Percentiles rank a stretch among this genome's conserved stretches.
These are phyloP conservation scores for Ophonus ardosiacus DNA, from an alignment of 2,888 invertebrate genomes.

Conservation along the genomic window DNA sequence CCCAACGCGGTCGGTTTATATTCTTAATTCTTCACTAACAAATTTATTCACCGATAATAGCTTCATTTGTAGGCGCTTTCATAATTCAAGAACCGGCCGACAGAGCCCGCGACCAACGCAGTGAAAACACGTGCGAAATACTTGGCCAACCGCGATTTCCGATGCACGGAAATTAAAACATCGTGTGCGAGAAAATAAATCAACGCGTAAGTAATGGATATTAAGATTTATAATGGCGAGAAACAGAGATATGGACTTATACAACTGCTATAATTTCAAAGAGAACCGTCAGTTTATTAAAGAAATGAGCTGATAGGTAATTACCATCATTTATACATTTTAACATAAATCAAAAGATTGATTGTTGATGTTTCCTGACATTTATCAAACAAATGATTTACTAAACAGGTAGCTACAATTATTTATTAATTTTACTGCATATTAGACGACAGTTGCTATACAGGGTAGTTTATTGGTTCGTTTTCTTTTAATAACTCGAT, in stretches of 20 bases:
- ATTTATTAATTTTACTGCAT: too few species aligned
- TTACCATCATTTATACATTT: neutral
- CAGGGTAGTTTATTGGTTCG: too few species aligned
- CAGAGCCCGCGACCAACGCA: neutral
- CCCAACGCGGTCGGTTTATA: slow-evolving; percentile 60
- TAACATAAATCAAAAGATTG: neutral
- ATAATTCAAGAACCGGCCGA: slow-evolving; percentile 45
- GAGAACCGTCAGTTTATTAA: neutral
- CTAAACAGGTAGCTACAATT: neutral
- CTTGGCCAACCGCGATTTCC: slow-evolving; percentile 3
- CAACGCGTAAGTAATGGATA: slow-evolving; percentile 9
- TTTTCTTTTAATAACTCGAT: too few species aligned
- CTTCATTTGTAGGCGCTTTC: slow-evolving; percentile 61
- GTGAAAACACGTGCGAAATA: slow-evolving; percentile 22
- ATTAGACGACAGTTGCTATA: too few species aligned
- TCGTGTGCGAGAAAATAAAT: slow-evolving; percentile 36
- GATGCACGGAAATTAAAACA: slow-evolving; percentile 40
- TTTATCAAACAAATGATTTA: neutral
- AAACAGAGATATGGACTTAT: neutral
- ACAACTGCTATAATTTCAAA: neutral
- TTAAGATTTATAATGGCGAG: slow-evolving; percentile 5
- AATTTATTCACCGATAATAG: slow-evolving; percentile 63
- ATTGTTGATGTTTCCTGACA: neutral
- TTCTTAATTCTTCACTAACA: slow-evolving; percentile 61
- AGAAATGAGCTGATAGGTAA: neutral